A percentile compares a stretch with the other conserved stretches of the same genome.
Evolutionary conservation across 2,888 invertebrate species (phyloP).

Genomic region (Drosophila quinaria): DNA sequence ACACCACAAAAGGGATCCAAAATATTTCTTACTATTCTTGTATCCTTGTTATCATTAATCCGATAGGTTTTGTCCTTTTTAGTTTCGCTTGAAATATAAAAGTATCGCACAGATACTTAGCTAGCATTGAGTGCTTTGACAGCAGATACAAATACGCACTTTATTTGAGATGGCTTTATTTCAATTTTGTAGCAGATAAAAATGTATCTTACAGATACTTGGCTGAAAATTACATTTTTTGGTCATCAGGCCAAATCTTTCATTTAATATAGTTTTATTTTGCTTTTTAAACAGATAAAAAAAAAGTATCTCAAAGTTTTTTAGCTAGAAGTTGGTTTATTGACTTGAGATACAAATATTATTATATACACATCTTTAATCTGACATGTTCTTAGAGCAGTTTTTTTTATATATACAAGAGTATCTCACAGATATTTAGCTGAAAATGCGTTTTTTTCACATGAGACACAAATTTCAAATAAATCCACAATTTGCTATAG

Average conservation of each 20-base stretch:
- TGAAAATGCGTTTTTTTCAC: no score
- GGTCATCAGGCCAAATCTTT: no score
- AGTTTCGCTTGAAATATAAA: neutral
- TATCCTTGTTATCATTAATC: neutral
- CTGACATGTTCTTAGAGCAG: no score
- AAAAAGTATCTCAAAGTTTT: neutral
- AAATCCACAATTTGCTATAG: no score
- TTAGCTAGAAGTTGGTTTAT: no score
- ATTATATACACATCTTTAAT: no score
- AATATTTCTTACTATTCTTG: neutral
- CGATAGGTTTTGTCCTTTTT: neutral
- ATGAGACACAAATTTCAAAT: no score
- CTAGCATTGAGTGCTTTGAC: neutral
- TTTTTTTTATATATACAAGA: no score
- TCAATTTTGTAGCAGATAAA: neutral
- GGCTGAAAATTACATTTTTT: no score
- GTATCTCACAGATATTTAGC: neutral
- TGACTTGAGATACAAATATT: no score
- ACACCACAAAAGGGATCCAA: neutral
- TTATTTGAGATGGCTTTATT: neutral
- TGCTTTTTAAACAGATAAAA: neutral
- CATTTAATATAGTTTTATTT: neutral
- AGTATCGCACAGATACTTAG: neutral
- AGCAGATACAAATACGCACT: neutral
- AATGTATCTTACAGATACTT: neutral